A percentile compares a stretch with the other conserved stretches of the same genome.
phyloP scores from a whole-genome alignment of 1,140 invertebrate species.

The Caenorhabditis remanei region DNA sequence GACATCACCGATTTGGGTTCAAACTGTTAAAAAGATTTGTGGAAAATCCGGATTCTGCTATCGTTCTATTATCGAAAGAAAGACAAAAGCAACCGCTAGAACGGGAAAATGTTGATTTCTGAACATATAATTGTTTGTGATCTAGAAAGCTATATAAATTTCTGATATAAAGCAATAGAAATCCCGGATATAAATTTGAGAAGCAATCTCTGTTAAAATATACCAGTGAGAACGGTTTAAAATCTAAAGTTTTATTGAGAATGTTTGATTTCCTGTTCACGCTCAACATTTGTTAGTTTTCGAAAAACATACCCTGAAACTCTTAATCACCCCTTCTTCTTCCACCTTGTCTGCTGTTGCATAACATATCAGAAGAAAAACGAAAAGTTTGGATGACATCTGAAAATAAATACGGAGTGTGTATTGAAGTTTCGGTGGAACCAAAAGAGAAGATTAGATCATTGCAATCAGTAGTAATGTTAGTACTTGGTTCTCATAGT shows the following conservation, averaged over 20 bases:
- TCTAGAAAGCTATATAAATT: too few relatives aligned
- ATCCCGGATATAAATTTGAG: too few relatives aligned
- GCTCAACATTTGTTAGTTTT: too few relatives aligned
- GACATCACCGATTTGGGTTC: constrained; percentile 12
- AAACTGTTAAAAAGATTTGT: background rate
- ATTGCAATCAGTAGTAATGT: too few relatives aligned
- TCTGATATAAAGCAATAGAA: too few relatives aligned
- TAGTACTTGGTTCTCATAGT: too few relatives aligned
- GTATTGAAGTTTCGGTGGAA: too few relatives aligned
- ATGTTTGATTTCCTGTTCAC: too few relatives aligned
- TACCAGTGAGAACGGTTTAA: too few relatives aligned
- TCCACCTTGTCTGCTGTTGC: constrained; percentile 27
- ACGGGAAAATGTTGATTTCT: constrained; percentile 29
- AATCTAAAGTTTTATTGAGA: too few relatives aligned
- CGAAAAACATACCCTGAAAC: background rate
- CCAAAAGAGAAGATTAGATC: too few relatives aligned
- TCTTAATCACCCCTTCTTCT: background rate
- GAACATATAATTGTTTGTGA: constrained; percentile 4
- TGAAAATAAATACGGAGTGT: background rate
- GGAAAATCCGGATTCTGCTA: constrained; percentile 7
- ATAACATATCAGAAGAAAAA: constrained; percentile 44
- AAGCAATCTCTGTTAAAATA: too few relatives aligned
- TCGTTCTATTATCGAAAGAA: background rate
- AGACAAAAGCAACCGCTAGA: background rate
- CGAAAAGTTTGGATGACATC: constrained; percentile 21